Base-by-base conservation (phyloP, 2,113 vertebrate genomes). In the Cephalopholis sonnerati region DNA sequence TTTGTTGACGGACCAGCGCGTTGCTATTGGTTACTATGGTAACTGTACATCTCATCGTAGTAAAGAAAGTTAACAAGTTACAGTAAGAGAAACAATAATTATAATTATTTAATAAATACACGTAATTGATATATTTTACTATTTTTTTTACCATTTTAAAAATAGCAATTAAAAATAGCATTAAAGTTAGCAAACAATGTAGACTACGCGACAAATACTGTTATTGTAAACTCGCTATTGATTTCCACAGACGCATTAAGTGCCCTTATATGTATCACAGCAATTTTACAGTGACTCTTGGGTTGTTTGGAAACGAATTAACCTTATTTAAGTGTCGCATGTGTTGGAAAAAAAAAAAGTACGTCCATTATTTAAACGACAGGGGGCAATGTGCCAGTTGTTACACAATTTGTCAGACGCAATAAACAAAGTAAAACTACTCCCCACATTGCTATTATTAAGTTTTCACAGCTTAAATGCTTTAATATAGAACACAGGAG, bases 1-100 rank as follows among this genome's bases (percentile, higher is more conserved):
- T 84, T 78, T 2, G 0, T 2, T 15, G 24, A 53, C 83, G 87
- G 59, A 85, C 85, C 71, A 55, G 5, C 11, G 29, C 50, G 36
- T 70, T 32, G 3, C n/a, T 50, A 22, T 36, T 32, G 16, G 58
- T 74, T 71, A 67, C 71, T 22, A 39, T 67, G 59, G 82, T 48
- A 39, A 62, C 32, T 12, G 16, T 41, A 39, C 48, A 15, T 22
- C 16, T 6, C 22, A 51, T 44, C 9, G 24, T 41, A 27, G 41
- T 48, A 4, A 4, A n/a, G 15, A 1, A 41, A 39, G 10, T 27
- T 10, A 1, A 66, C n/a, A 46, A 10, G 17, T 46, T 27, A 5
- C 25, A 46, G 16, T 58, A 15, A 46, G n/a, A 13, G 16, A 27
- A 17, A n/a, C 11, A 4, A 1, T 15, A 48, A 15, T 50, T 50